phyloP scores from a whole-genome alignment of 1,140 invertebrate genomes.

The Leptestheria dahalacensis region DNA sequence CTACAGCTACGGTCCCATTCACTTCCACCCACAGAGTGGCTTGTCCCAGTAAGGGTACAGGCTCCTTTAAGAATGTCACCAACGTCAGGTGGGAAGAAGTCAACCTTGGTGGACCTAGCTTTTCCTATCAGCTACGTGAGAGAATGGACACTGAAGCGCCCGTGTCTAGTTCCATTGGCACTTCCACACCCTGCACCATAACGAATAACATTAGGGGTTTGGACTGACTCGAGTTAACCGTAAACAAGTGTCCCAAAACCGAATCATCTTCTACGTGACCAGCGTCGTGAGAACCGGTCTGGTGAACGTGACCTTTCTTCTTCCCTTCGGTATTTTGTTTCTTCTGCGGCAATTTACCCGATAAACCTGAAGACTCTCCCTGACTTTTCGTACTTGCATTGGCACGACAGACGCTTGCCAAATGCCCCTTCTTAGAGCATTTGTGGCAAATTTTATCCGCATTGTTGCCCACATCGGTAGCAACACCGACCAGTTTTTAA shows the following conservation, averaged over 20 bases:
- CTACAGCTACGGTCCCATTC: neutral
- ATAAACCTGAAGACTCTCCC: neutral
- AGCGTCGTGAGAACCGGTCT: neutral
- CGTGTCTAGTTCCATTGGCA: neutral
- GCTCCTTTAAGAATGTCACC: neutral
- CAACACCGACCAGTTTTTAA: neutral
- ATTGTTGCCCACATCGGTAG: neutral
- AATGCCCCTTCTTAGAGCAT: slow-evolving; percentile 14
- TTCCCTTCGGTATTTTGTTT: neutral
- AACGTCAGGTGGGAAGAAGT: neutral
- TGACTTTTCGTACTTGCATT: neutral
- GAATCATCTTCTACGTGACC: neutral
- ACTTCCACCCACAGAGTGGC: neutral
- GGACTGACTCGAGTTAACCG: neutral
- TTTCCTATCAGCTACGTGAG: neutral
- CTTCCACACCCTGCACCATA: neutral
- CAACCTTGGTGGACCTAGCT: neutral
- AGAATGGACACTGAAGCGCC: neutral
- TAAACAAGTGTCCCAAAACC: neutral
- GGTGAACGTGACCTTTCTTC: neutral
- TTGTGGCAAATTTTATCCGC: slow-evolving; percentile 7
- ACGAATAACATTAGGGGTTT: neutral
- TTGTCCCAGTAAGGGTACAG: neutral
- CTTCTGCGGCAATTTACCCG: neutral
- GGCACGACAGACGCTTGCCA: slow-evolving; percentile 7